Base-by-base conservation (phyloP, 2,113 vertebrate genomes). In the Dipodomys merriami region DNA sequence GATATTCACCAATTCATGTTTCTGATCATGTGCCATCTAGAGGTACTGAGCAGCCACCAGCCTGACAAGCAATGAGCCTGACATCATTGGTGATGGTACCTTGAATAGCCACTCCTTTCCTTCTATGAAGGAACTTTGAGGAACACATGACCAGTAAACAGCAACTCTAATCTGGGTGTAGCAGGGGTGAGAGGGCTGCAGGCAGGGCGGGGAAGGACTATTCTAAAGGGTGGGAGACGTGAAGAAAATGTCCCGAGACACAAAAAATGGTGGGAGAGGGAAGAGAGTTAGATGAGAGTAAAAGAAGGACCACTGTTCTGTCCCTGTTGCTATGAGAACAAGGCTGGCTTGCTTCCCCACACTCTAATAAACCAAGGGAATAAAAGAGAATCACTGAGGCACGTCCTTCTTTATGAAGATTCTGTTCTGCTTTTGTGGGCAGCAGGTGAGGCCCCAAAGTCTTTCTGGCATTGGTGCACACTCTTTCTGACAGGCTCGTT, bases 351-450 rank as follows among this genome's bases (percentile, higher is more conserved):
- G 72, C 67, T 76, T 30, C 33, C 16, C 11, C 18, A 4, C 4
- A 18, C 15, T 65, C 7, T 9, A 29, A 35, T 0, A 25, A 44
- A 33, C 25, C 44, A 9, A 0, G 0, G 0, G 46, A n/a, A 69
- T 80, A 35, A 81, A 2, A 6, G 60, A 0, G 57, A 74, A 84
- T 57, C 60, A 62, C 53, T 30, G 49, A 16, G 82, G 23, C 27
- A 67, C 49, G 10, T 22, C 1, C 11, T 49, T 74, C 68, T 12
- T 13, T 27, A 30, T 0, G 1, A 1, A 65, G 81, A 69, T 22
- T 6, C 0, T 1, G 2, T 11, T 49, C 69, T 7, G 57, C 29
- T 68, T 12, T 69, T 60, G 20, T 11, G 30, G 27, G 7, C 39
- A 57, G 67, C 20, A 33, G 46, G 29, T 0, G 6, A 74, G 46